Conservation (phyloP, 2,113 vertebrate genomes). For the Phrynosoma blainvillii region DNA sequence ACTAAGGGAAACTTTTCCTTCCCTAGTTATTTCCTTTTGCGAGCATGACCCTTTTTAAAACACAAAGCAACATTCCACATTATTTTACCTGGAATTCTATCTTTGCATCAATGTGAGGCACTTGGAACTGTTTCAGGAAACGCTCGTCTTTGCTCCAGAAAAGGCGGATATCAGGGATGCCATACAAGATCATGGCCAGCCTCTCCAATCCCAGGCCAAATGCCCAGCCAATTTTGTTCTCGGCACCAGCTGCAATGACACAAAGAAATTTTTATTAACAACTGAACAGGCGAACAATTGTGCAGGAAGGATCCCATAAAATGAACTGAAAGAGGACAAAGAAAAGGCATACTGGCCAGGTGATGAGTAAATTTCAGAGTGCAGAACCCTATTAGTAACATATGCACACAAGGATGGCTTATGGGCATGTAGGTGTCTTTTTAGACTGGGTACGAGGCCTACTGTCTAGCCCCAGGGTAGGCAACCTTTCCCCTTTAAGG, state of each 20-base stretch:
- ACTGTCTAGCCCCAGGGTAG: too few species aligned
- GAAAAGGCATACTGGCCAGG: slow-evolving; percentile 57
- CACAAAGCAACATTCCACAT: not conserved
- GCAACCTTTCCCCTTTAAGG: too few species aligned
- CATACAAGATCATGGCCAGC: slow-evolving; percentile 91
- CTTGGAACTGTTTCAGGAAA: slow-evolving; percentile 87
- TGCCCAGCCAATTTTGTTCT: slow-evolving; percentile 89
- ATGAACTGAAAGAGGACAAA: slow-evolving; percentile 26
- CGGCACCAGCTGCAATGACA: slow-evolving; percentile 84
- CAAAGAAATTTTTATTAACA: slow-evolving; percentile 33
- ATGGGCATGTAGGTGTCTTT: too few species aligned
- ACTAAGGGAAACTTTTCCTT: not conserved
- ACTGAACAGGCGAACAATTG: slow-evolving; percentile 2
- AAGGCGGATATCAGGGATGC: slow-evolving; percentile 92
- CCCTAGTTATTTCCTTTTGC: not conserved
- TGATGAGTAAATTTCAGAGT: slow-evolving; percentile 4
- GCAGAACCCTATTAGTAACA: too few species aligned
- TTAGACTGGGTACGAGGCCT: too few species aligned
- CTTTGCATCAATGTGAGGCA: slow-evolving; percentile 81
- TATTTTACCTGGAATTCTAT: slow-evolving; percentile 87
- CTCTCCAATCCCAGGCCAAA: slow-evolving; percentile 94
- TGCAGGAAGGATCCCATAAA: slow-evolving; percentile 16
- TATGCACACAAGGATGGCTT: too few species aligned
- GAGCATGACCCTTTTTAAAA: not conserved
- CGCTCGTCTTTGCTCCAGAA: slow-evolving; percentile 95